Evolutionary conservation across 1,140 invertebrate species (phyloP), one percentile per base, ranked within the genome.

Genomic region (Drosophila ercepeae): DNA sequence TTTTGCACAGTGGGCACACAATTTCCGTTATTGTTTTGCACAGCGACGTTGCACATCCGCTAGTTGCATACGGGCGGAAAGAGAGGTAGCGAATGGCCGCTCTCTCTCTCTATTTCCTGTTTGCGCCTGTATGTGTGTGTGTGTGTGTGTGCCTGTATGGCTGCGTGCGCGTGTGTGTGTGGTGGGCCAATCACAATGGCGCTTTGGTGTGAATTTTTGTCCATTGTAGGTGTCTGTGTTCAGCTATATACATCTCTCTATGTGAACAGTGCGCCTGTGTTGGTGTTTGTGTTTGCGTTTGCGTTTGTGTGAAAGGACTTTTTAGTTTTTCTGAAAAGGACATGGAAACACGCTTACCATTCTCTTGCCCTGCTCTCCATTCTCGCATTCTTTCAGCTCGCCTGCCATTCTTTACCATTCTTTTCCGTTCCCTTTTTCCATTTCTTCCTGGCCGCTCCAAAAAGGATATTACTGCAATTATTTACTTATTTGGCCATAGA

Each of bases 391-490:
- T 75, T 83, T 72, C 81, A 72, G 79, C 86, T 76, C 64, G 64
- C 49, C 69, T 44, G 58, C 69, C 69, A 73, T 73, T 73, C 57
- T 72, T 72, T 13, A n/a, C 69, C 36, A 73, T 73, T 73, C 69
- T 71, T 51, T 57, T 51, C 29, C 55, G 48, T 60, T 71, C 46
- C 46, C 41, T 60, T 46, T 63, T 45, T 51, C 49, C 50, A 27
- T 21, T 60, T 54, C 58, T 72, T 72, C 69, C 70, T 74, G 70
- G 76, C 61, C 76, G 82, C 82, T 61, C 59, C 76, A 70, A 76
- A 86, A 73, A 86, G 81, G 81, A 86, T 88, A 86, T 86, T 84
- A 86, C 82, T 86, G 81, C 81, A 86, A 86, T 86, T 86, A 86
- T 88, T 86, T 86, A 86, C 82, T 86, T 86, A 86, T 86, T 86